Evolutionary conservation across 2,888 invertebrate genomes (phyloP).

Genomic region (Cataglyphis livida): DNA sequence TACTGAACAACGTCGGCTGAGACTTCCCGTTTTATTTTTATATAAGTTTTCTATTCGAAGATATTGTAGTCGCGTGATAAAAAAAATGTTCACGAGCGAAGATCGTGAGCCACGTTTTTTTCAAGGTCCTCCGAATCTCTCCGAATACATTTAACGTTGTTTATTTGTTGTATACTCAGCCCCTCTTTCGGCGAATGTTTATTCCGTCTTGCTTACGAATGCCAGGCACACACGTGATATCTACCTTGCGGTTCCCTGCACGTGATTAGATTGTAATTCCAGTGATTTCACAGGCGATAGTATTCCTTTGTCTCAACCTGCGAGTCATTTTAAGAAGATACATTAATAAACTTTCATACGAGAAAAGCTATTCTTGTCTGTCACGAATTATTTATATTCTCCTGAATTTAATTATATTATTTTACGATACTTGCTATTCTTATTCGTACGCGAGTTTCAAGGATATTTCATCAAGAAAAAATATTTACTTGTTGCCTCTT

Average conservation of each 20-base stretch:
- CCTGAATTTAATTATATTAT: neutral
- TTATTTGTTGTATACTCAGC: neutral
- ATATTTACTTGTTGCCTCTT: neutral
- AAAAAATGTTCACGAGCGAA: neutral
- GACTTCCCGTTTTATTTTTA: neutral
- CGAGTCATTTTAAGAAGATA: neutral
- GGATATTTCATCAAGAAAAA: neutral
- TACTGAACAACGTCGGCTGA: constrained; percentile 86
- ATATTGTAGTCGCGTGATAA: neutral
- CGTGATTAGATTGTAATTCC: constrained; percentile 36
- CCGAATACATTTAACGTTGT: constrained; percentile 27
- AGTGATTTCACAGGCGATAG: neutral
- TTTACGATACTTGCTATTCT: neutral
- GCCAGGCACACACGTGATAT: constrained; percentile 9
- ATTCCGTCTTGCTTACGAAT: constrained; percentile 8
- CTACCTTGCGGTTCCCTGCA: neutral
- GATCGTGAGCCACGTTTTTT: neutral
- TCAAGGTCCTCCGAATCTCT: neutral
- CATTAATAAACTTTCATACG: constrained; percentile 33
- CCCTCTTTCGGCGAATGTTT: neutral
- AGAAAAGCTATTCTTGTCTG: neutral
- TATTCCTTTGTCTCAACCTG: constrained; percentile 29
- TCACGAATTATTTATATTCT: constrained; percentile 11
- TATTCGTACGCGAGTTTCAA: neutral
- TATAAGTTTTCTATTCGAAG: neutral